Percentiles rank a stretch among this genome's conserved stretches.
phyloP scores from a whole-genome alignment of 2,113 vertebrate genomes.

The mouse (Mus musculus) region DNA sequence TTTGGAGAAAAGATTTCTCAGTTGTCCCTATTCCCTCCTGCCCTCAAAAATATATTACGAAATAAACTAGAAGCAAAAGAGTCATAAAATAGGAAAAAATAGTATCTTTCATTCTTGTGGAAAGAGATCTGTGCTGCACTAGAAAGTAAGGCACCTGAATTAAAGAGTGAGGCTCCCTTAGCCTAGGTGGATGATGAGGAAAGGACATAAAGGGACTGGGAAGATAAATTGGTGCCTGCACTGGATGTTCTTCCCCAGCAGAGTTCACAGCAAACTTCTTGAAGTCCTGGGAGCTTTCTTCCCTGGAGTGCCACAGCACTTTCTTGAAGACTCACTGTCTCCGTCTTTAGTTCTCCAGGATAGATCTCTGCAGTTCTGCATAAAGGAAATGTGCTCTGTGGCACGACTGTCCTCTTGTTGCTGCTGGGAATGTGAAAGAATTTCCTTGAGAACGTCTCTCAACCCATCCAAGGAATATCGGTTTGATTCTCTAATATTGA shows the following conservation, averaged over 20 bases:
- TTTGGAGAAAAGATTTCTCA: background rate
- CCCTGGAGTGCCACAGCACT: background rate
- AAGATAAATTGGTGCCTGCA: background rate
- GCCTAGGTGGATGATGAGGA: background rate
- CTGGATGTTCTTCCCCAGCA: background rate
- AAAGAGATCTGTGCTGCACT: background rate
- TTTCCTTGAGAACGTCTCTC: background rate
- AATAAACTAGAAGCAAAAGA: background rate
- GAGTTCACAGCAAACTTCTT: background rate
- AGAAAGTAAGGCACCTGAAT: background rate
- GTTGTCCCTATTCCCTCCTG: background rate
- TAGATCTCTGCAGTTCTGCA: background rate
- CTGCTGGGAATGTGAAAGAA: background rate
- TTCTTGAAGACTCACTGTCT: background rate
- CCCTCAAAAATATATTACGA: background rate
- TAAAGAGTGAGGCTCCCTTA: background rate
- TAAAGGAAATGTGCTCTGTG: background rate
- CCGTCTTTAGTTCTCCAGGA: too few relatives aligned
- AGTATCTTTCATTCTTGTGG: background rate
- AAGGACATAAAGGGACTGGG: background rate
- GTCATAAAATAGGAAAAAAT: background rate
- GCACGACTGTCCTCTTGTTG: background rate
- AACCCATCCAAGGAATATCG: background rate
- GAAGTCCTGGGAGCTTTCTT: background rate
- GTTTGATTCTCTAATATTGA: background rate